Evolutionary conservation across 2,888 invertebrate species (phyloP).

Genomic region (Lissocephala sabroskyi): DNA sequence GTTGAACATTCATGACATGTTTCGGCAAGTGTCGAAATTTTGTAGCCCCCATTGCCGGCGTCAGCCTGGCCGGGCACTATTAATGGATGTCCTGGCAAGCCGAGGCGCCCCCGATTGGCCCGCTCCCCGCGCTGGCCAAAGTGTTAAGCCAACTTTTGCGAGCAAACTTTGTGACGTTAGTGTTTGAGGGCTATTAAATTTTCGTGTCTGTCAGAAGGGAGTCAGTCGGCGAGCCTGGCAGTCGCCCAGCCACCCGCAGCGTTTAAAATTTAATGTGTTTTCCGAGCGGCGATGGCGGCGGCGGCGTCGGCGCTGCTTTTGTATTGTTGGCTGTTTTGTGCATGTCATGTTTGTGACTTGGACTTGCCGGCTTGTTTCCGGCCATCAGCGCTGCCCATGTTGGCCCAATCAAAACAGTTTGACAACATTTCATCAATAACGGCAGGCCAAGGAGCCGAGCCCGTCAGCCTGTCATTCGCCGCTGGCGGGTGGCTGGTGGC

Average conservation of each 20-base stretch:
- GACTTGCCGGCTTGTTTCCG: background rate
- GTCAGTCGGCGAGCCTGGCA: slow-evolving; percentile 7
- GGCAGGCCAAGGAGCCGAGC: background rate
- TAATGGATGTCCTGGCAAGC: slow-evolving; percentile 5
- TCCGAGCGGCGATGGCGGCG: too few species aligned
- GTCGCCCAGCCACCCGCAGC: slow-evolving; percentile 13
- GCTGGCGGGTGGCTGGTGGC: slow-evolving; percentile 15
- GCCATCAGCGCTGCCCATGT: background rate
- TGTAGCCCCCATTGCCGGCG: slow-evolving; percentile 15
- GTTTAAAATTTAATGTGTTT: slow-evolving; percentile 34
- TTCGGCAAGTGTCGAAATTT: slow-evolving; percentile 49
- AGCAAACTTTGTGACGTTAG: slow-evolving; percentile 24
- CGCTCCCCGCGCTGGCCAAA: background rate
- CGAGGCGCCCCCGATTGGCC: background rate
- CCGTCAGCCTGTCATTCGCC: background rate
- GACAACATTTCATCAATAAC: slow-evolving; percentile 57
- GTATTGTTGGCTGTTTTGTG: slow-evolving; percentile 19
- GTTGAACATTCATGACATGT: slow-evolving; percentile 44
- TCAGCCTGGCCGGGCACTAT: slow-evolving; percentile 5
- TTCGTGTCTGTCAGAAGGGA: slow-evolving; percentile 30
- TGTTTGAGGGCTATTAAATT: slow-evolving; percentile 43
- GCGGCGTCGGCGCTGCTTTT: background rate
- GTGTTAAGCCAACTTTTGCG: slow-evolving; percentile 17
- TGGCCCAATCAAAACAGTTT: slow-evolving; percentile 34
- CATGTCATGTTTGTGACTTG: background rate